Percentiles rank a stretch among this genome's conserved stretches.
These are phyloP conservation scores for Meghimatium bilineatum DNA, from an alignment of 2,888 invertebrate genomes.

Conservation along the genomic window DNA sequence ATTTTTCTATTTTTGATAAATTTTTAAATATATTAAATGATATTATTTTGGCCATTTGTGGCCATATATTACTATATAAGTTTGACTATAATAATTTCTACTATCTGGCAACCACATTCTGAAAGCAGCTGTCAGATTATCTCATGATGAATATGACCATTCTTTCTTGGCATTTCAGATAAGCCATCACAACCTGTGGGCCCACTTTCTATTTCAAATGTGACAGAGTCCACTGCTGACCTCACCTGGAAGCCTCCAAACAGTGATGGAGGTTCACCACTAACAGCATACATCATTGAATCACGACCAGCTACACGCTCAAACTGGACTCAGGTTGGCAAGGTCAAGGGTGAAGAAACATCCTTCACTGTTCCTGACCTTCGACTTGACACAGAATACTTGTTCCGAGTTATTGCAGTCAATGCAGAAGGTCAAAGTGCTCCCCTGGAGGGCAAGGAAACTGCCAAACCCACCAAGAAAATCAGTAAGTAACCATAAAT, in stretches of 20 bases:
- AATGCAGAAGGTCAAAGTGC: slow-evolving; percentile 91
- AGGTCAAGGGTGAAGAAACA: slow-evolving; percentile 57
- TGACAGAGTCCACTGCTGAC: slow-evolving; percentile 91
- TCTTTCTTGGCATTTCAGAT: slow-evolving; percentile 79
- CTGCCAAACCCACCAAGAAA: slow-evolving; percentile 63
- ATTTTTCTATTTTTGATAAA: too few species aligned
- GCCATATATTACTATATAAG: too few species aligned
- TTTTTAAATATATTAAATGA: too few species aligned
- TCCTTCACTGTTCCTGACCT: slow-evolving; percentile 80
- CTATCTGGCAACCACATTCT: not conserved
- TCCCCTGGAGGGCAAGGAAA: slow-evolving; percentile 78
- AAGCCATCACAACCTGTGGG: slow-evolving; percentile 93
- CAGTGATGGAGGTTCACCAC: slow-evolving; percentile 73
- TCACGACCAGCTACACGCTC: slow-evolving; percentile 87
- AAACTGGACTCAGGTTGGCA: slow-evolving; percentile 84
- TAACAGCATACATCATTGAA: slow-evolving; percentile 75
- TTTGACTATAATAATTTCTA: too few species aligned
- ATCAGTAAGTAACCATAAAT: slow-evolving; percentile 59
- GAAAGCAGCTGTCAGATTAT: not conserved
- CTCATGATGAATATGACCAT: not conserved
- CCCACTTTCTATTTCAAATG: slow-evolving; percentile 85
- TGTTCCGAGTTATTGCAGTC: slow-evolving; percentile 90
- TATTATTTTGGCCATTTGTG: too few species aligned
- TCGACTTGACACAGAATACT: slow-evolving; percentile 87
- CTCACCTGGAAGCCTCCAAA: slow-evolving; percentile 79